Evolutionary conservation across 2,113 vertebrate species (phyloP).

Genomic region (Semnornis frantzii): DNA sequence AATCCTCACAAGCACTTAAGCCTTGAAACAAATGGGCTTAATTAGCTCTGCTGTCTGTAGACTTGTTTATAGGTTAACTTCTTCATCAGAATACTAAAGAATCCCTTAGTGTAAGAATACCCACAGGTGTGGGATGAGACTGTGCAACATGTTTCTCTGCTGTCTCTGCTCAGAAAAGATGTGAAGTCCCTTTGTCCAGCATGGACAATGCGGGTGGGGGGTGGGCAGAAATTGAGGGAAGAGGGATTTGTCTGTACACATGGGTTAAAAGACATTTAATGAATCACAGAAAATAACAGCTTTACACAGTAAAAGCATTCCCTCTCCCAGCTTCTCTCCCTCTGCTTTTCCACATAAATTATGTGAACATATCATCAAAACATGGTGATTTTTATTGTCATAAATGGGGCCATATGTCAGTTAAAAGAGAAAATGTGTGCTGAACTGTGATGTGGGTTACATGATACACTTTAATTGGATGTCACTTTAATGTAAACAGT

Average conservation of each 20-base stretch:
- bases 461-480: slow-evolving; percentile 75
- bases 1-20: neutral
- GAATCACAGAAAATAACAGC: slow-evolving; percentile 73
- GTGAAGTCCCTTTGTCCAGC: slow-evolving; percentile 14
- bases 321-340: slow-evolving; percentile 47
- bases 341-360: slow-evolving; percentile 72
- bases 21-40: neutral
- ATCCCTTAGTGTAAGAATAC: neutral
- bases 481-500: slow-evolving; percentile 75
- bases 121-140: neutral
- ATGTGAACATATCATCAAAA: slow-evolving; percentile 76
- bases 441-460: slow-evolving; percentile 73
- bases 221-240: neutral
- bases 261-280: slow-evolving; percentile 71
- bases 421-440: slow-evolving; percentile 72
- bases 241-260: neutral
- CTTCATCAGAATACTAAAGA: neutral
- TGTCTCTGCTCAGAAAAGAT: neutral
- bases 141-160: neutral
- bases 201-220: neutral
- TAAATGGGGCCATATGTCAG: slow-evolving; percentile 75
- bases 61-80: neutral
- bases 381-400: slow-evolving; percentile 76
- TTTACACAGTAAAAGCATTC: slow-evolving; percentile 70
- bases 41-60: neutral